Base-by-base conservation (phyloP, 2,113 vertebrate genomes). In the Synchiropus splendidus region DNA sequence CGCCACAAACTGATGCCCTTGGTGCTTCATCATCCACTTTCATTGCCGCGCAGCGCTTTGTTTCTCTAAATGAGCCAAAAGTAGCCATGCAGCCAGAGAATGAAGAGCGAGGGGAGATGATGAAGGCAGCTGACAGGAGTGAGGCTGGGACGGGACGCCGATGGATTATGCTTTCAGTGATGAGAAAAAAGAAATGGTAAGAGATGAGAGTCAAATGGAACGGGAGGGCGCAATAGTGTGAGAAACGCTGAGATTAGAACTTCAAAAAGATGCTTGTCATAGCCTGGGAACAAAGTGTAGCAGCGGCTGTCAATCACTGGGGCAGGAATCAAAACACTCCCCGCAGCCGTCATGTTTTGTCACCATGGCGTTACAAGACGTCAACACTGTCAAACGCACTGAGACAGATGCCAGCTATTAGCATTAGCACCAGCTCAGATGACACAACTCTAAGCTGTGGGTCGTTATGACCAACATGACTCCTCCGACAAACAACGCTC, bases 281-380 rank as follows among this genome's bases (percentile, higher is more conserved):
- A 8, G 9, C 18, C 36, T 17, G 15, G 6, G 14, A 47, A 18
- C 12, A 38, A 17, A 16, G 10, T 1, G 21, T 31, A 1, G 3
- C 21, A 16, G 45, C 8, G 36, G 52, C 42, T 42, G 46, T 35
- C 18, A n/a, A 13, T 13, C 10, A 40, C 21, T 6, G 42, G 11
- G 39, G n/a, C 12, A 11, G 43, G 67, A 27, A 21, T 67, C 52
- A 52, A n/a, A 17, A 42, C 39, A 39, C 2, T 42, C 49, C 35
- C 31, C 43, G 35, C 48, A 18, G 42, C 44, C 61, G 41, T 59
- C 55, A 51, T 79, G 73, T 82, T 84, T 65, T 70, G 67, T 82
- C 77, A 72, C 79, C 74, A 82, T 79, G 80, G 73, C 27, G 63
- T 73, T 61, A 41, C 36, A 45, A 42, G 51, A 66, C 74, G 69